Conservation (phyloP, 2,888 invertebrate genomes). For the Rhyacophila evoluta region DNA sequence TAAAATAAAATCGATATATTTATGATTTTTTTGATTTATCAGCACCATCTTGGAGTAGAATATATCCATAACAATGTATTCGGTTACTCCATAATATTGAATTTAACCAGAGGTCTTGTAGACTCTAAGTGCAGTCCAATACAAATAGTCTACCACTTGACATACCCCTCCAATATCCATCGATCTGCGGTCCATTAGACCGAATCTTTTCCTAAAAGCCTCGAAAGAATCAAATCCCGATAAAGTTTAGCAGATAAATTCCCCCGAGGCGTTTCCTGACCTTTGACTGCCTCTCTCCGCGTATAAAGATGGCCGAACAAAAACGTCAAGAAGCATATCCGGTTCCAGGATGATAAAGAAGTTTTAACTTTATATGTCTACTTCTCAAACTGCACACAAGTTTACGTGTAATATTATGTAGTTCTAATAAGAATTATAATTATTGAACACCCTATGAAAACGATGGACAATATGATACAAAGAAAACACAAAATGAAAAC, state of each 20-base stretch:
- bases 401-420: too few relatives aligned
- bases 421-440: too few relatives aligned
- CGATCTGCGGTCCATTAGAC: conserved; percentile 38
- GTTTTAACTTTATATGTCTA: background rate
- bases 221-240: conserved; percentile 49
- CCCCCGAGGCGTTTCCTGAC: conserved; percentile 44
- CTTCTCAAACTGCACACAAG: background rate
- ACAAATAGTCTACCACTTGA: conserved; percentile 4
- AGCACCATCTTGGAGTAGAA: too few relatives aligned
- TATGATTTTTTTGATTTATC: too few relatives aligned
- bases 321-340: background rate
- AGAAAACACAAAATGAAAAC: too few relatives aligned
- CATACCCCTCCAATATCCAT: background rate
- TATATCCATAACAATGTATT: too few relatives aligned
- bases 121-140: background rate
- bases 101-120: background rate
- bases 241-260: conserved; percentile 45
- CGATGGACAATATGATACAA: too few relatives aligned
- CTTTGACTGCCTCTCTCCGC: conserved; percentile 33
- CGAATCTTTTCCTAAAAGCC: conserved; percentile 17
- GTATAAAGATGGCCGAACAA: background rate
- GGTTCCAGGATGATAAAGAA: background rate
- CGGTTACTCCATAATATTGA: too few relatives aligned
- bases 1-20: too few relatives aligned
- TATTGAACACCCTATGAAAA: too few relatives aligned